Base-by-base conservation (phyloP, 2,797 vertebrate species). In the Cygnus olor region DNA sequence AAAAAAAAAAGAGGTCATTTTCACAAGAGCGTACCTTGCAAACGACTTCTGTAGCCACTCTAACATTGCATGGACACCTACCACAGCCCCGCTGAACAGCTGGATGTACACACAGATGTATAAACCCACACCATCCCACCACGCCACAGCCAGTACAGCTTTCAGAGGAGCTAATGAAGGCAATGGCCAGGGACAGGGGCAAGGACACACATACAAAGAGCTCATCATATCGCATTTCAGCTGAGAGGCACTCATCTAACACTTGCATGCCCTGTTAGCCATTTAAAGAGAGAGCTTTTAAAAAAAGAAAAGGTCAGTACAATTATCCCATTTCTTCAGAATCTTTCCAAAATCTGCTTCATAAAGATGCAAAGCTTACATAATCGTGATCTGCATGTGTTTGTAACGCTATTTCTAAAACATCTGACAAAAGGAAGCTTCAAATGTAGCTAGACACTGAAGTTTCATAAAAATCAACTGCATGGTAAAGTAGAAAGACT, bases 141-240 rank as follows among this genome's bases (percentile, higher is more conserved):
- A 19, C 0, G 0, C 14, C 32, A 36, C 6, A 61, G 45, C 38
- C 24, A 18, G 9, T 6, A 3, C 0, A 27, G 54, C 60, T 44
- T 44, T 49, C n/a, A n/a, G 18, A 20, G 22, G 11, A 51, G 22
- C 25, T 24, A 25, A 32, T 3, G 16, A 53, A 64, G 42, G 65
- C 47, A 32, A n/a, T 1, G 21, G 32, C 15, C 30, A 32, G 53
- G 13, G 60, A 44, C 3, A n/a, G 18, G 17, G 47, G 19, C 30
- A 54, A 66, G 17, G 68, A 34, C 15, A 69, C 32, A 11, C 10
- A 22, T 21, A 8, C 21, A 56, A 28, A 56, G 49, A 40, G 2
- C 38, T 74, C 53, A 38, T 77, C 20, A 44, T 16, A 68, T 58
- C 38, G 1, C 22, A 12, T 51, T 63, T 56, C 28, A 64, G 28